Base-by-base conservation (phyloP, 2,888 invertebrate genomes). In the Nomada flava region DNA sequence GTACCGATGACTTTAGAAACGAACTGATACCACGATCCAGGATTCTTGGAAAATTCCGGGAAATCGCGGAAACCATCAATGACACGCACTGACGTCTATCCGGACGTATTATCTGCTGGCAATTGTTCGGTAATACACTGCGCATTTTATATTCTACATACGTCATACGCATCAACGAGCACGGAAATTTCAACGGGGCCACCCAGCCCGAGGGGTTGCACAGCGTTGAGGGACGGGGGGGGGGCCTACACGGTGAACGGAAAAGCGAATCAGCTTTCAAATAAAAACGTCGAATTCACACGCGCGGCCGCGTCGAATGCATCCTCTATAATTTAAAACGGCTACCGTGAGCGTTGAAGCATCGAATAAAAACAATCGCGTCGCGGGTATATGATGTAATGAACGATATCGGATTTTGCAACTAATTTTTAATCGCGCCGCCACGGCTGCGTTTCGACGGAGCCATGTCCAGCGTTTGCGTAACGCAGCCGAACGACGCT, bases 81-180 rank as follows among this genome's bases (percentile, higher is more conserved):
- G 87, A 88, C 86, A 79, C 80, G 84, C 74, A 42, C 64, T 86
- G 79, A 87, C 88, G 81, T 84, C 79, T 62, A 79, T 86, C 77
- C 88, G 86, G 80, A 84, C 73, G 86, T 83, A 87, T 87, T 88
- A 88, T 87, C 87, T 79, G 67, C 74, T 69, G 80, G 87, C 86
- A 78, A 87, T 87, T 88, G 87, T 87, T 86, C 86, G 76, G 84
- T 86, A 86, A 88, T 87, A 84, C 89, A 88, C 82, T 87, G 89
- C 82, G 86, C 88, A 85, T 89, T 88, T 88, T 88, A 88, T 88
- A 88, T 88, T 88, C 88, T 77, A 77, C 88, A 77, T 84, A 88
- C 88, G 89, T 89, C 89, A 88, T 82, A 89, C 88, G 88, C 89
- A 86, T 86, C 88, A 75, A 59, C 73, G 82, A 73, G 72, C 76